These are phyloP conservation scores for Adelges cooleyi DNA, from an alignment of 1,140 invertebrate species.

Conservation along the genomic window DNA sequence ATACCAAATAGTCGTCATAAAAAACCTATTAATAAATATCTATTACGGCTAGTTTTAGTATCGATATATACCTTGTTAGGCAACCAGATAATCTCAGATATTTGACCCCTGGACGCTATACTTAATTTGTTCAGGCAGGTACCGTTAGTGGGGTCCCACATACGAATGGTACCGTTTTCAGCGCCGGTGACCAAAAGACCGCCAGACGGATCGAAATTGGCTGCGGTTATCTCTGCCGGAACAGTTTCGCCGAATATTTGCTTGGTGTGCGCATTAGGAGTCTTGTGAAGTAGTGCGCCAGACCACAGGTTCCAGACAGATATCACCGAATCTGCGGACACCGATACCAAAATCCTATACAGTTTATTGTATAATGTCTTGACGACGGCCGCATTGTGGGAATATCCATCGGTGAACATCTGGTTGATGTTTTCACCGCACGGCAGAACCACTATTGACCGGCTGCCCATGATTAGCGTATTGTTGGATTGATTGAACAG, in stretches of 20 bases:
- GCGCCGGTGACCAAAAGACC: conserved; percentile 58
- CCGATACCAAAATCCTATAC: not conserved
- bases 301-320: conserved; percentile 29
- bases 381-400: not conserved
- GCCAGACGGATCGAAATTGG: conserved; percentile 55
- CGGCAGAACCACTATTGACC: not conserved
- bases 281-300: conserved; percentile 46
- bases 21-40: not conserved
- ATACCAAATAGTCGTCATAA: not conserved
- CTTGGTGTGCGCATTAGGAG: conserved; percentile 51
- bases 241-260: conserved; percentile 46
- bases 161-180: conserved; percentile 44
- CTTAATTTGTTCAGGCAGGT: conserved; percentile 42
- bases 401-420: not conserved
- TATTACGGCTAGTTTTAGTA: no score
- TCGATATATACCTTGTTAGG: not conserved
- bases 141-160: conserved; percentile 71
- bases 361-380: not conserved
- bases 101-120: not conserved
- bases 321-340: not conserved
- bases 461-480: not conserved
- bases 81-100: not conserved
- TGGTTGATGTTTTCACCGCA: not conserved
- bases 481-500: not conserved
- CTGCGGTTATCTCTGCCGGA: conserved; percentile 61